Evolutionary conservation across 2,113 vertebrate genomes (phyloP).

Genomic region (Pipra filicauda): DNA sequence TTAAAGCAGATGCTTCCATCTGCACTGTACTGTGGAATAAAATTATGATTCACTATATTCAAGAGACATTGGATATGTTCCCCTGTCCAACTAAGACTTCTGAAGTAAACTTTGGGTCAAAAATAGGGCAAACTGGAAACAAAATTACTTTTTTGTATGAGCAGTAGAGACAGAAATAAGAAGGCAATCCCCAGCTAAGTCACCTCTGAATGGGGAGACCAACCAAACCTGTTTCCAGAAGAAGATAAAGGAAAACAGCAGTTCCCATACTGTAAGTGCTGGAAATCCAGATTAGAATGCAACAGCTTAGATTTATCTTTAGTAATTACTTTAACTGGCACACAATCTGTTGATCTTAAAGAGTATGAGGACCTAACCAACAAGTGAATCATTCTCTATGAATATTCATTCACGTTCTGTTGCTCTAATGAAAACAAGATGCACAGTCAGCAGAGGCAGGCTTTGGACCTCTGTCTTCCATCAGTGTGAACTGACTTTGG

Average conservation of each 20-base stretch:
- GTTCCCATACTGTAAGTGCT: neutral
- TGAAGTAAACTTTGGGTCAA: neutral
- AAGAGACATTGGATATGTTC: neutral
- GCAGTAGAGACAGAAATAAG: neutral
- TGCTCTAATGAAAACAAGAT: neutral
- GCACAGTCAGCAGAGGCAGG: neutral
- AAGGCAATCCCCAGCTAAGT: neutral
- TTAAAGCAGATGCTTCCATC: constrained; percentile 27
- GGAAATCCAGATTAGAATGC: neutral
- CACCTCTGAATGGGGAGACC: neutral
- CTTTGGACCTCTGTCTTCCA: neutral
- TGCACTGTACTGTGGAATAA: neutral
- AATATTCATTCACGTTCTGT: neutral
- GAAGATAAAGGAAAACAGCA: neutral
- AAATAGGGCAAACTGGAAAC: neutral
- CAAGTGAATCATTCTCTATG: neutral
- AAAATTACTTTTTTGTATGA: neutral
- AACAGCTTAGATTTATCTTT: neutral
- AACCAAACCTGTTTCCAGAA: neutral
- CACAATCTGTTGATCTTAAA: neutral
- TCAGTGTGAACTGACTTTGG: neutral
- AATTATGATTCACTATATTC: neutral
- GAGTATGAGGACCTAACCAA: neutral
- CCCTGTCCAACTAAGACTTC: neutral
- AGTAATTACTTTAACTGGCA: neutral